A percentile compares a stretch with the other conserved stretches of the same genome.
phyloP scores from a whole-genome alignment of 2,113 vertebrate genomes.

The Damaliscus lunatus region DNA sequence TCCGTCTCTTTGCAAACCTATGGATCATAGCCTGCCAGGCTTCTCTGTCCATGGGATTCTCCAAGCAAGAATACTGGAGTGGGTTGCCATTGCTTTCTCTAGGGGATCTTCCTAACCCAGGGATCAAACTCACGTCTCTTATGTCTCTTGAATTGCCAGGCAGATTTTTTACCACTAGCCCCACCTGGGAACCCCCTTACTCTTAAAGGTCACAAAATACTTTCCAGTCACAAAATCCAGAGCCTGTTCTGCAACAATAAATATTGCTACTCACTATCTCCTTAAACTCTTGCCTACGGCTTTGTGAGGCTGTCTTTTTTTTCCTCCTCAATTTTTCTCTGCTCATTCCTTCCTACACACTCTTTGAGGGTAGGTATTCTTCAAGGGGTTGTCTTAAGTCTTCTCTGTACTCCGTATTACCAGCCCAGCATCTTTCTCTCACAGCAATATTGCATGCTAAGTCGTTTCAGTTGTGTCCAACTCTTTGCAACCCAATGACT shows the following conservation, averaged over 20 bases:
- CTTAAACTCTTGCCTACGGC: neutral
- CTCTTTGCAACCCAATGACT: too few relatives aligned
- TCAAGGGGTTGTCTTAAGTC: neutral
- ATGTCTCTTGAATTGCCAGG: neutral
- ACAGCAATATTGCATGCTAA: too few relatives aligned
- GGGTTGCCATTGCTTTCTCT: neutral
- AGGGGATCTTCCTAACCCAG: neutral
- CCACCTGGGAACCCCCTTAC: neutral
- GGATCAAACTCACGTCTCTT: neutral
- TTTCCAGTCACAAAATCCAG: neutral
- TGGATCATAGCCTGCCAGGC: neutral
- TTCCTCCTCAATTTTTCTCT: neutral
- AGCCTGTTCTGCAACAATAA: neutral
- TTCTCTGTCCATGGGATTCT: neutral
- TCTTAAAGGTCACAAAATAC: neutral
- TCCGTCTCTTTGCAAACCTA: neutral
- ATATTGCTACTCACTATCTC: too few relatives aligned
- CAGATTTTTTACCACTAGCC: neutral
- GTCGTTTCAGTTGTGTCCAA: too few relatives aligned
- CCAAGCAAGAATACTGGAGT: neutral
- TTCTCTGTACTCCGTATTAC: too few relatives aligned
- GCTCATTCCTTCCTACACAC: neutral
- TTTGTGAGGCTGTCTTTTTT: neutral
- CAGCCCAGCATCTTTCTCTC: neutral
- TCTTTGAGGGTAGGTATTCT: neutral